Evolutionary conservation across 2,113 vertebrate species (phyloP).

Genomic region (Carassius gibelio): DNA sequence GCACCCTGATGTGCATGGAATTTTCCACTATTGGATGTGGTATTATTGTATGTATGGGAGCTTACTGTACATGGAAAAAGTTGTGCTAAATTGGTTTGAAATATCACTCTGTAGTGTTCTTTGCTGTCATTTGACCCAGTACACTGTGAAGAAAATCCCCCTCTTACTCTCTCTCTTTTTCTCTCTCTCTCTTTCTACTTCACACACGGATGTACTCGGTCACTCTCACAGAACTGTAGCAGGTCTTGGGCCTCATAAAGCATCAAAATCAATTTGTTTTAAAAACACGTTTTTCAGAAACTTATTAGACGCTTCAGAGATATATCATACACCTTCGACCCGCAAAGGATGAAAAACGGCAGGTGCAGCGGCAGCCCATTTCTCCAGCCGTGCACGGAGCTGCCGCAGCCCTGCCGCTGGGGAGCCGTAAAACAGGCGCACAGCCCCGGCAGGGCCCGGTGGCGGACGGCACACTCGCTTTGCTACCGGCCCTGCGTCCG

Average conservation of each 20-base stretch:
- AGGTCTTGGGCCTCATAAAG: constrained; percentile 81
- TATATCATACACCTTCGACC: constrained; percentile 93
- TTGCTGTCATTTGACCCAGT: constrained; percentile 44
- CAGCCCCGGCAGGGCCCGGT: constrained; percentile 69
- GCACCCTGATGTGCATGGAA: neutral
- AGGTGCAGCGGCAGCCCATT: constrained; percentile 86
- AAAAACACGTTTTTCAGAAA: constrained; percentile 91
- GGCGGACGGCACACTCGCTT: constrained; percentile 75
- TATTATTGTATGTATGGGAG: neutral
- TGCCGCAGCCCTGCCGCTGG: constrained; percentile 84
- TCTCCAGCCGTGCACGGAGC: constrained; percentile 87
- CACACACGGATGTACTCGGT: constrained; percentile 11
- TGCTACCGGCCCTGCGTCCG: constrained; percentile 79
- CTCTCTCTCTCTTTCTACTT: neutral
- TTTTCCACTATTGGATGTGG: neutral
- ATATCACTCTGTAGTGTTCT: constrained; percentile 36
- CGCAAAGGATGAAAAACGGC: constrained; percentile 83
- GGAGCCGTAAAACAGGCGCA: constrained; percentile 80
- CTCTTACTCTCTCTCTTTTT: neutral
- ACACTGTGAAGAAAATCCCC: constrained; percentile 37
- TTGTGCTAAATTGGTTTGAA: constrained; percentile 23
- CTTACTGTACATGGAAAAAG: neutral
- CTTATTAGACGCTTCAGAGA: constrained; percentile 91
- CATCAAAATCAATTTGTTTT: constrained; percentile 91
- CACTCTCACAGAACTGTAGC: constrained; percentile 45